phyloP scores from a whole-genome alignment of 2,113 vertebrate species.

The Pseudorasbora parva region DNA sequence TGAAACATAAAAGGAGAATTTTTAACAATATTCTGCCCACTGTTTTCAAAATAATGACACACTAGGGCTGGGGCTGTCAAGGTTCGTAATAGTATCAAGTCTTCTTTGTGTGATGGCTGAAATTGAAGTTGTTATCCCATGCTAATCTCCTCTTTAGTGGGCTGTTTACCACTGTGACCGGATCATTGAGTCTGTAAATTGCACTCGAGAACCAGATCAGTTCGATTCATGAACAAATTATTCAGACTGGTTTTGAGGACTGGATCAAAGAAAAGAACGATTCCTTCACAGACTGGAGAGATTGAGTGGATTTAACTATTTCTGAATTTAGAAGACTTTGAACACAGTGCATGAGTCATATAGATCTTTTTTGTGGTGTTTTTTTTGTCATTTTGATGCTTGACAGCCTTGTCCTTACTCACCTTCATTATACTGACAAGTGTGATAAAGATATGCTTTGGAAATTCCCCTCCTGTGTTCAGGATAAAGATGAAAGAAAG shows the following conservation, averaged over 20 bases:
- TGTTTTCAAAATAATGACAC: constrained; percentile 8
- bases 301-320: neutral
- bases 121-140: neutral
- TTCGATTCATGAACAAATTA: too few species aligned
- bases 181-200: too few species aligned
- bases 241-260: too few species aligned
- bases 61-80: neutral
- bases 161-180: neutral
- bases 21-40: neutral
- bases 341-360: neutral
- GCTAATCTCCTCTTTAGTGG: neutral
- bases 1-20: constrained; percentile 5
- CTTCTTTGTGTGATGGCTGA: neutral
- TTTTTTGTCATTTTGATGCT: neutral
- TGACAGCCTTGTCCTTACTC: neutral
- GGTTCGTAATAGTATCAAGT: neutral
- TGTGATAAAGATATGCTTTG: neutral
- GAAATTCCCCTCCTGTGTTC: neutral
- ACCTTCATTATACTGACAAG: neutral
- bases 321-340: neutral
- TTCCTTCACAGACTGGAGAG: neutral
- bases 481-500: neutral
- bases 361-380: neutral
- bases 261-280: neutral
- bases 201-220: neutral